Evolutionary conservation across 2,113 vertebrate genomes (phyloP).

Genomic region (Clarias gariepinus): DNA sequence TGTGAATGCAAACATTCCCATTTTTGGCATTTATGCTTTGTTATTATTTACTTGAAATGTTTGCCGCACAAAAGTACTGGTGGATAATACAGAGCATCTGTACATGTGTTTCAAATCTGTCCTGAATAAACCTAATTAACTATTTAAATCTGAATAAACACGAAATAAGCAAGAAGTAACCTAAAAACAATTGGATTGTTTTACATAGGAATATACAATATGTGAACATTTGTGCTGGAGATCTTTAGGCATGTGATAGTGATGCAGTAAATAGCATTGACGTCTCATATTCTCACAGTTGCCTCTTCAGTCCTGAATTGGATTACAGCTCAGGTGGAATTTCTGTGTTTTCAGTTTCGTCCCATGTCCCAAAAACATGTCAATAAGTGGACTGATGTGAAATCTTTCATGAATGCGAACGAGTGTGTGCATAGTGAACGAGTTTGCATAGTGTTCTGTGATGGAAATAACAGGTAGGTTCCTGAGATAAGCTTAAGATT

Average conservation of each 20-base stretch:
- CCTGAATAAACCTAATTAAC: neutral
- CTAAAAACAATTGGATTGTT: constrained; percentile 8
- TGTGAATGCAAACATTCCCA: neutral
- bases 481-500: neutral
- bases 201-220: neutral
- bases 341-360: neutral
- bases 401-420: neutral
- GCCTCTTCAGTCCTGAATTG: neutral
- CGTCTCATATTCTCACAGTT: neutral
- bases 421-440: neutral
- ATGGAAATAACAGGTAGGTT: neutral
- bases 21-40: neutral
- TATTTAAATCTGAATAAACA: neutral
- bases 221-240: neutral
- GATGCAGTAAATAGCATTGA: neutral
- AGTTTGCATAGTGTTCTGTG: neutral
- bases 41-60: neutral
- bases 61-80: neutral
- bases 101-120: neutral
- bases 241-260: neutral
- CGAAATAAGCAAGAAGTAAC: neutral
- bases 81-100: neutral
- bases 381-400: neutral
- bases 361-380: neutral
- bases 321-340: neutral